Evolutionary conservation across 2,797 vertebrate genomes (phyloP).

Genomic region (Phylloscopus collybita): DNA sequence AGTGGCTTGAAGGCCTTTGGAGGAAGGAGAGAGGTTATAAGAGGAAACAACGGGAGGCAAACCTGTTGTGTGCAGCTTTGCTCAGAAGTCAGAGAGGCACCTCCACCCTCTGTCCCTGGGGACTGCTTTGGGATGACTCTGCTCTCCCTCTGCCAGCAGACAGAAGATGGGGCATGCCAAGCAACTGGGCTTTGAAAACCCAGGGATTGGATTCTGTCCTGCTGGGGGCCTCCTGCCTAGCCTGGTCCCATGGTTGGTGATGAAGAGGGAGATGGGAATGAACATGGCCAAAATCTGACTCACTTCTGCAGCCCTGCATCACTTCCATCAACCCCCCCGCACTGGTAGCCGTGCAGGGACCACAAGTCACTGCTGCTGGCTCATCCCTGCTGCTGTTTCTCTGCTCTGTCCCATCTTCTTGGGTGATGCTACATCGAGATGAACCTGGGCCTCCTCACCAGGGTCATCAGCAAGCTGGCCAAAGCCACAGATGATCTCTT

Average conservation of each 20-base stretch:
- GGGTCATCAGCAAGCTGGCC: neutral
- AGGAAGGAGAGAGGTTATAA: neutral
- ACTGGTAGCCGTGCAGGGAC: neutral
- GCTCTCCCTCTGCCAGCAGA: neutral
- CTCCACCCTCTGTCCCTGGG: neutral
- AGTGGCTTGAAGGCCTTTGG: neutral
- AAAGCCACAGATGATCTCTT: neutral
- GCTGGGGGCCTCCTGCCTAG: neutral
- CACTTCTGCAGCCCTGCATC: neutral
- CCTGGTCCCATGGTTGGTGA: neutral
- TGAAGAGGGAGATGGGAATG: neutral
- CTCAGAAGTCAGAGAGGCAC: neutral
- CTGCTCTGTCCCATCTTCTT: neutral
- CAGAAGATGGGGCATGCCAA: neutral
- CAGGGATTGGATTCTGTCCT: neutral
- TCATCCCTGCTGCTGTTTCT: neutral
- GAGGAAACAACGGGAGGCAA: rapidly evolving
- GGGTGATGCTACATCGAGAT: neutral
- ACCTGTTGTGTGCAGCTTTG: neutral
- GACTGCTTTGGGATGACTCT: neutral
- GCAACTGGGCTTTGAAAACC: neutral
- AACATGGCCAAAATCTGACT: neutral
- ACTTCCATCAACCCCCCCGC: neutral
- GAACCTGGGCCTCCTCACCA: neutral
- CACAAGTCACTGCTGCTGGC: neutral